These are phyloP conservation scores for Mus spretus DNA, from an alignment of 2,797 vertebrate genomes.

Conservation along the genomic window DNA sequence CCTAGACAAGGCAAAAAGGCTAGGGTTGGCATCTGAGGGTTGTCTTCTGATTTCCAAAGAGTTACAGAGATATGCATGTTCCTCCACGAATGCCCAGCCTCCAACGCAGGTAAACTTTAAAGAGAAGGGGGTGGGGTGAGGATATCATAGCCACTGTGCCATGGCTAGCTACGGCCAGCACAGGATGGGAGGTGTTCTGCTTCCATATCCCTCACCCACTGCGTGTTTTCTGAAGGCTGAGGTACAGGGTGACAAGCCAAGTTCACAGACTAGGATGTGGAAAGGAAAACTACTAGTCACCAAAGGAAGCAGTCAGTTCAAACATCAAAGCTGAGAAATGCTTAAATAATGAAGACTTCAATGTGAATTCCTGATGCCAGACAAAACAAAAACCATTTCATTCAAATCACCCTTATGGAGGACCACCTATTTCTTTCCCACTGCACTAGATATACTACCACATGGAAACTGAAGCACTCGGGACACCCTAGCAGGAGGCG, in stretches of 20 bases:
- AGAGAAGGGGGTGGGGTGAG: neutral
- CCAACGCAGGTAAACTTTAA: neutral
- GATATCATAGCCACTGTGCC: neutral
- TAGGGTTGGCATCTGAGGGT: neutral
- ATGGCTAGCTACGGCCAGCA: neutral
- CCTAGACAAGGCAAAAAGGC: neutral
- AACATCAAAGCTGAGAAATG: slow-evolving; percentile 30
- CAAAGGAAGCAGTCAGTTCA: neutral
- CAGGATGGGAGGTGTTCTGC: neutral
- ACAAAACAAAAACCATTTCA: neutral
- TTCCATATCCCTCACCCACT: neutral
- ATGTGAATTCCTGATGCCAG: neutral
- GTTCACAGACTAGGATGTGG: neutral
- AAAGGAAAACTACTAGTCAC: neutral
- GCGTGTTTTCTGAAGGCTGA: neutral
- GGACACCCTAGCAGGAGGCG: neutral
- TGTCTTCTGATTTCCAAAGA: neutral
- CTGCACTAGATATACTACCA: neutral
- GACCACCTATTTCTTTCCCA: neutral
- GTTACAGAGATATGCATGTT: too few species aligned
- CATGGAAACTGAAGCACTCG: neutral
- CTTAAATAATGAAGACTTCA: slow-evolving; percentile 14
- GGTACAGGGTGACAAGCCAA: neutral
- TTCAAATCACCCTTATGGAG: neutral
- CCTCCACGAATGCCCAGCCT: neutral